Base-by-base conservation (phyloP, 2,888 invertebrate genomes). In the Drosophila setosimentum region DNA sequence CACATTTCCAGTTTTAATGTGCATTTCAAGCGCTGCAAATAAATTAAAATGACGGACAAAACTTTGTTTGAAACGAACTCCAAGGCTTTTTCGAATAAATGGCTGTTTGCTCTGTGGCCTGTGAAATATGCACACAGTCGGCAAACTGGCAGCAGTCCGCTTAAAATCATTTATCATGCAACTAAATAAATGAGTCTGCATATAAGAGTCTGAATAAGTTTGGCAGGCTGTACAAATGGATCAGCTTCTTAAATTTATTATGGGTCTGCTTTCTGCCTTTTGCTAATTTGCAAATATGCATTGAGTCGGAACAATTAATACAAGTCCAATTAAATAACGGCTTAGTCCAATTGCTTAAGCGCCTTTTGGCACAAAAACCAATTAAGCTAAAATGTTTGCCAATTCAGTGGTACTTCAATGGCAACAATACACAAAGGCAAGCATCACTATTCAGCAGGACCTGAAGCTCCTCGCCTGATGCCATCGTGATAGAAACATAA, bases 381-480 rank as follows among this genome's bases (percentile, higher is more conserved):
- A 86, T 86, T 85, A 86, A 72, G 80, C 65, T 90, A 88, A 88
- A 88, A 86, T 85, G 86, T 85, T 90, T 88, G 61, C 55, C 77
- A 71, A 70, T 70, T 77, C 73, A 64, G 59, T 54, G 68, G 66
- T 68, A 68, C 73, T 70, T 80, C 37, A 68, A 72, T 68, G 57
- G 45, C 75, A 62, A 59, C 48, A 63, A 6, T 48, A 29, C 54
- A 37, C 33, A 60, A 69, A 65, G 64, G 35, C 57, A 37, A 40
- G 51, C 63, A 66, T 21, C 50, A 65, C 29, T n/a, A 53, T 21
- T 30, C 58, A 33, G 57, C 42, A n/a, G 45, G 59, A 33, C 24
- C 24, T 59, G 49, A n/a, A 33, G 35, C 35, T 33, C 29, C 51
- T 24, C 16, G 24, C 51, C 42, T 30, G 45, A 4, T 16, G 45